These are phyloP conservation scores for Mesochorus sp. DNA, from an alignment of 2,888 invertebrate genomes.

Conservation along the genomic window DNA sequence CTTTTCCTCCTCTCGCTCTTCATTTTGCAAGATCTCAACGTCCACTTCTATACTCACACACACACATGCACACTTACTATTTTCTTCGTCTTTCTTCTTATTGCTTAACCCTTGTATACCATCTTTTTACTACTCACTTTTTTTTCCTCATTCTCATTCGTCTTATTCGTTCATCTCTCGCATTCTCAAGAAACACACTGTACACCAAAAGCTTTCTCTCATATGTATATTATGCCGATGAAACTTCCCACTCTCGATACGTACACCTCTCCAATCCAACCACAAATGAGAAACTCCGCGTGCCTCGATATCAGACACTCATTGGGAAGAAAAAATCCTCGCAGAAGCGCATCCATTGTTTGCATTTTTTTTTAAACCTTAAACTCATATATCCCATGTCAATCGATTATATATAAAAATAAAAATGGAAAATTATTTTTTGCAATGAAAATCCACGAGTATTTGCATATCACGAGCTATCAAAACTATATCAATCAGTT, in stretches of 20 bases:
- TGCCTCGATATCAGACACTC: too few species aligned
- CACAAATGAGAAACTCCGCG: slow-evolving; percentile 48
- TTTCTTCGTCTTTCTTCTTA: slow-evolving; percentile 84
- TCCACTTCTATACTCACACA: slow-evolving; percentile 41
- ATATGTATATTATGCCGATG: slow-evolving; percentile 38
- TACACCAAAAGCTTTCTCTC: slow-evolving; percentile 56
- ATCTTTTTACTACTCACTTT: slow-evolving; percentile 77
- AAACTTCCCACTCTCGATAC: slow-evolving; percentile 41
- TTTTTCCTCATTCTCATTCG: slow-evolving; percentile 76
- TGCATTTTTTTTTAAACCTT: slow-evolving; percentile 74
- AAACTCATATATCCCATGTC: too few species aligned
- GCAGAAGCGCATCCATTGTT: slow-evolving; percentile 70
- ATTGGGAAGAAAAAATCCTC: too few species aligned
- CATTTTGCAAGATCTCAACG: slow-evolving; percentile 42
- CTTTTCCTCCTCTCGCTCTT: slow-evolving; percentile 47
- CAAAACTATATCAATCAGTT: too few species aligned
- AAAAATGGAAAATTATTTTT: too few species aligned
- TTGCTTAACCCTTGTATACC: slow-evolving; percentile 29
- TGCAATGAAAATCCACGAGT: too few species aligned
- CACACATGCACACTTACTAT: too few species aligned
- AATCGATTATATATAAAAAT: too few species aligned
- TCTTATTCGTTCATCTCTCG: slow-evolving; percentile 54
- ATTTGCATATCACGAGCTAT: too few species aligned
- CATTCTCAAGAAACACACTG: too few species aligned
- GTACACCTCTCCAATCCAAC: slow-evolving; percentile 46